Conservation (phyloP, 2,888 invertebrate genomes). For the Epiblema foenella region DNA sequence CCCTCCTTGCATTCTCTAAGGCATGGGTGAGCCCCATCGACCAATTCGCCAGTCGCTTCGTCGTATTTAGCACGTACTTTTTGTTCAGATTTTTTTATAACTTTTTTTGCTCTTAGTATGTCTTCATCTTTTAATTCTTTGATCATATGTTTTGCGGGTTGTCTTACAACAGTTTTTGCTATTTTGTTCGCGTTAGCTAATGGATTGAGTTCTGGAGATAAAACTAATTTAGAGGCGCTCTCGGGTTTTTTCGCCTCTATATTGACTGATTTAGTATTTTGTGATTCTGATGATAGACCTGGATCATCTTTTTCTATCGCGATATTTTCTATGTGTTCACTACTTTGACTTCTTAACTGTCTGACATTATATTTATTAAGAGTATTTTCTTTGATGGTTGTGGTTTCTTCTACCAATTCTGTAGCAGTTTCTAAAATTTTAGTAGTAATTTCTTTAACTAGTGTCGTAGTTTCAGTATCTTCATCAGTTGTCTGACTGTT, state of each 20-base stretch:
- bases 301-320: conserved; percentile 47
- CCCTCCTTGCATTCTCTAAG: conserved; percentile 86
- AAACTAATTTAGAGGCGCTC: conserved; percentile 74
- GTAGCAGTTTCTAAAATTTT: conserved; percentile 49
- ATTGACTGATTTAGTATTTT: conserved; percentile 56
- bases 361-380: conserved; percentile 46
- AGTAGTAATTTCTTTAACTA: background rate
- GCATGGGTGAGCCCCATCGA: conserved; percentile 85
- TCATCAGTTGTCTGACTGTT: conserved; percentile 53
- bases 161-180: conserved; percentile 51
- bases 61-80: conserved; percentile 73
- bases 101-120: conserved; percentile 51
- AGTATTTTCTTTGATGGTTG: conserved; percentile 46
- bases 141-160: conserved; percentile 53
- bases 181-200: conserved; percentile 60
- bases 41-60: conserved; percentile 75
- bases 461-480: conserved; percentile 11
- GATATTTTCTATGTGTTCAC: conserved; percentile 51
- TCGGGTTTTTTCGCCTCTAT: conserved; percentile 57
- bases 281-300: conserved; percentile 48
- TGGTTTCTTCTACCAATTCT: conserved; percentile 37
- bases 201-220: conserved; percentile 57
- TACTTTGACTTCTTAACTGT: conserved; percentile 47
- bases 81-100: conserved; percentile 62
- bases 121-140: conserved; percentile 56